Base-by-base conservation (phyloP, 2,113 vertebrate species). In the Craseonycteris thonglongyai region DNA sequence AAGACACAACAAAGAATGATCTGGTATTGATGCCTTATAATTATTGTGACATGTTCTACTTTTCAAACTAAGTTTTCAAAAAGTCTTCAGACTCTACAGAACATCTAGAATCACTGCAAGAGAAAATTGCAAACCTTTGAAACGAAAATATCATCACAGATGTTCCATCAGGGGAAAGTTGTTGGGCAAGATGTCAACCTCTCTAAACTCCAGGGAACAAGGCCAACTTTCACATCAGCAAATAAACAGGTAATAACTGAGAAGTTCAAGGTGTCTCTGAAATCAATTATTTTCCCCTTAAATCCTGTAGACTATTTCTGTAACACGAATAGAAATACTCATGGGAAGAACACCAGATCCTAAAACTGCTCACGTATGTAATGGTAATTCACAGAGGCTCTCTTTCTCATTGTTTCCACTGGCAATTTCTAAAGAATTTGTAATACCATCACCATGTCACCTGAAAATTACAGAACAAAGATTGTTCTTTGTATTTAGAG, bases 231-330 rank as follows among this genome's bases (percentile, higher is more conserved):
- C 83, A 89, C 79, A 47, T 91, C 45, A 78, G 68, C 5, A 4
- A 86, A 89, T 83, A 87, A 95, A 83, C 30, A 91, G 61, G 59
- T 78, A 68, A 91, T 87, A 93, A 69, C 68, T 12, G 24, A 80
- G n/a, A 76, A 91, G 94, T 79, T 95, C 45, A 93, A 71, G 51
- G 74, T 58, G 7, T 85, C 49, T 89, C 68, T 69, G 33, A 90
- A 83, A 92, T 94, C 58, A 94, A 71, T 95, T 89, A 59, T 74
- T 89, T 94, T 80, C 33, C 83, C 95, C 75, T 91, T 91, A 86
- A 86, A 63, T 84, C 51, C 58, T 42, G 4, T 47, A 45, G 49
- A 83, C 40, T 22, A 13, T 54, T 51, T 68, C 24, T 88, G 61
- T 45, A 61, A 78, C 0, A 3, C 15, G 38, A 90, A 88, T 33